Base-by-base conservation (phyloP, 2,797 vertebrate genomes). In the Todus mexicanus region DNA sequence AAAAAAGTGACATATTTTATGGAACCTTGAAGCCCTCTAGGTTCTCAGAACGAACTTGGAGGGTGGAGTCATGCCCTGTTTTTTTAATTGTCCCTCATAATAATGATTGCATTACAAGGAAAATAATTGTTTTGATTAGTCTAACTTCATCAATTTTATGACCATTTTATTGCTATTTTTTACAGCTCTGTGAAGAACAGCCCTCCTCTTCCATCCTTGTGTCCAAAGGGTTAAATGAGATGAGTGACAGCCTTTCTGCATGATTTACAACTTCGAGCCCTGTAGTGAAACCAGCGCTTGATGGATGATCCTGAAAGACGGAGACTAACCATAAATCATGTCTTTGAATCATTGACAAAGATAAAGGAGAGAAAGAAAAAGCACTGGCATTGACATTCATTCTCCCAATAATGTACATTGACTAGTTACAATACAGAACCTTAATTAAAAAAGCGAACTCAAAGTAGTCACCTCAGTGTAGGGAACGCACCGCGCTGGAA, bases 281-380 rank as follows among this genome's bases (percentile, higher is more conserved):
- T 98, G 98, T 98, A 98, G 99, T 99, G 98, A 99, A 99, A 98
- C 98, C 98, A 90, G 98, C 96, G 96, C 98, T 98, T 99, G 99
- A 99, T 99, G 99, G 99, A 99, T 99, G 99, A 99, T 98, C 98
- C 99, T 98, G 98, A 98, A 99, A 99, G 99, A 99, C 98, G 98
- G 99, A 99, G 99, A 99, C 98, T 97, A 98, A 99, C 99, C 99
- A 99, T 99, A 99, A 99, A 99, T 99, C 99, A 99, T 99, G 99
- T 99, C 99, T 99, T 99, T 99, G 99, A 99, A 99, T 99, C 99
- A 99, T 99, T 99, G 99, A 99, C 99, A 99, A 98, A 99, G 99
- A 99, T 99, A 99, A 99, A 99, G 99, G 99, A 99, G 99, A 98
- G 98, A 98, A 98, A 98, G 98, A 98, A 98, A 98, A 98, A 98